Evolutionary conservation across 2,888 invertebrate species (phyloP), one percentile per base, ranked within the genome.

Genomic region (Hirtodrosophila cameraria): DNA sequence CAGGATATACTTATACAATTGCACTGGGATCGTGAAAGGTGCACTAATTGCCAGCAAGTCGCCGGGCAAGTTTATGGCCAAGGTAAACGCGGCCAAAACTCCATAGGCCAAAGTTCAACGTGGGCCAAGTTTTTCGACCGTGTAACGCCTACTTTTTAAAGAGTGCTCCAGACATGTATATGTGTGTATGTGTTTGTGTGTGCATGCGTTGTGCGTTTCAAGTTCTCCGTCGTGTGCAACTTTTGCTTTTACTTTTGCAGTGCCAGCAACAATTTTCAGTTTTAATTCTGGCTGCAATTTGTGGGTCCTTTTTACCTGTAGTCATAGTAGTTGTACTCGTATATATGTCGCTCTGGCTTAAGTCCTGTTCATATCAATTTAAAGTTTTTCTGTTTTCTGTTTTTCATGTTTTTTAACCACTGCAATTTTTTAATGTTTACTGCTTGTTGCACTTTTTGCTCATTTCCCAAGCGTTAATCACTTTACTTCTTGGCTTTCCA

Each of bases 1-100:
- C 25, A 38, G 36, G n/a, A 42, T 25, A 54, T 25, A 46, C 27
- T 42, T 12, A 42, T 33, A 31, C 45, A 2, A 27, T 3, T 57
- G 39, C 23, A 52, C 36, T 27, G 33, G 20, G 42, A 50, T 16
- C 52, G 43, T 75, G 60, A 69, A 72, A 81, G 72, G 65, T 71
- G 78, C 78, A 84, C 87, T 83, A 83, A 83, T 86, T 83, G 87
- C 87, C 75, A 86, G 65, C 72, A 57, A 78, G 73, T 75, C 73
- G 73, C 67, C 62, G 73, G 54, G 48, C 82, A 86, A 83, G 82
- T 83, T 83, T 86, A 83, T 75, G 82, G 82, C 87, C 82, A 83
- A 86, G 82, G 82, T 86, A 85, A 86, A 61, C 63, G 77, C 62
- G 62, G 54, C 54, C 68, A 50, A 69, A 69, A 71, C 68, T 73